Percentiles rank a stretch among this genome's conserved stretches.
These are phyloP conservation scores for Pomacea canaliculata DNA, from an alignment of 2,888 invertebrate genomes.

Conservation along the genomic window DNA sequence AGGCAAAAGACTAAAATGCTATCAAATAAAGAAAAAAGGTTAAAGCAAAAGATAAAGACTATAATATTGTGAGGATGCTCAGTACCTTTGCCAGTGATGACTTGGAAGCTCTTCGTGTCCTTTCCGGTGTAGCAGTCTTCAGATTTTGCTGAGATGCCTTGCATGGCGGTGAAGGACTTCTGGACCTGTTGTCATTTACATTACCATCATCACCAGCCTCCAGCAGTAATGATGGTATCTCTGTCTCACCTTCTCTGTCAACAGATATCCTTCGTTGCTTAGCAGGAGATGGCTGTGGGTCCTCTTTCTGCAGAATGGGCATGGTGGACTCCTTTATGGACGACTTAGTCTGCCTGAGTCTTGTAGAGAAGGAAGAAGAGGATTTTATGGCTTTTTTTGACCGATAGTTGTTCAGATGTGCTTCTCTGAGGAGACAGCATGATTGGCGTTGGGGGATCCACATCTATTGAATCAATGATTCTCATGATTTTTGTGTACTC, in stretches of 20 bases:
- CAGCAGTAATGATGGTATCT: constrained; percentile 2
- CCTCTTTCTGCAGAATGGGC: neutral
- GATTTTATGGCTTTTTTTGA: neutral
- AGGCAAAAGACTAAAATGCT: too few relatives aligned
- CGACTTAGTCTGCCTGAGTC: neutral
- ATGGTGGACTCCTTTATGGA: neutral
- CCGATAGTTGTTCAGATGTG: neutral
- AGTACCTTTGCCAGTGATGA: too few relatives aligned
- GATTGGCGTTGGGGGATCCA: constrained; percentile 18
- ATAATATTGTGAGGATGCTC: too few relatives aligned
- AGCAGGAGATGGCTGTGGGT: constrained; percentile 25
- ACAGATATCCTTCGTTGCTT: constrained; percentile 23
- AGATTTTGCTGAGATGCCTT: neutral
- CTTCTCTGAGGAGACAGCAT: neutral
- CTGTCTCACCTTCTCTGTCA: constrained; percentile 8
- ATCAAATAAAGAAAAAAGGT: too few relatives aligned
- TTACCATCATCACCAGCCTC: constrained; percentile 16
- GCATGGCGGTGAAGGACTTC: constrained; percentile 1
- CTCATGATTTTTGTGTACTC: constrained; percentile 17
- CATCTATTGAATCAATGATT: constrained; percentile 7
- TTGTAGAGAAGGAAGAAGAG: neutral
- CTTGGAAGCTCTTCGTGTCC: too few relatives aligned
- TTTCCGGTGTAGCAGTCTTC: too few relatives aligned
- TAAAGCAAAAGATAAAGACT: too few relatives aligned
- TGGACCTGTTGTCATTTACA: constrained; percentile 6